Evolutionary conservation across 2,113 vertebrate species (phyloP), one percentile per base, ranked within the genome.

Genomic region (Condylura cristata): DNA sequence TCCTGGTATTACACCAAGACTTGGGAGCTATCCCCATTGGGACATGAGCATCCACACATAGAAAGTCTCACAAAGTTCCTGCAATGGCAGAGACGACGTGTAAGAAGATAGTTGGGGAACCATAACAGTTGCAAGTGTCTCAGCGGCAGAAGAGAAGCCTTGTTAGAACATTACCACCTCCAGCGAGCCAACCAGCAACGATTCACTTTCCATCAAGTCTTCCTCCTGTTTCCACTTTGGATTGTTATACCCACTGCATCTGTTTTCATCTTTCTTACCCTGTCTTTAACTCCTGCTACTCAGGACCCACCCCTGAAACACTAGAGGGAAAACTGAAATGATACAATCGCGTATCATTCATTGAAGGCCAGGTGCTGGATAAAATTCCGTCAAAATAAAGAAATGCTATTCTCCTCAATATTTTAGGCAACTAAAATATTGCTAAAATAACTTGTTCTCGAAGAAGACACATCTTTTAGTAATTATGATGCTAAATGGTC

Each of bases 21-120:
- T 91, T 16, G 56, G 60, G 79, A 34, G 58, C 58, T 0, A 91
- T 37, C 81, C 22, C 2, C 12, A 81, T n/a, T 84, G 63, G 72
- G 89, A 39, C 39, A 58, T 1, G 6, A 32, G 39, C 8, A 83
- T 76, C 76, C 70, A 61, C 17, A 46, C 3, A 88, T 0, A 53
- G 76, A 76, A 71, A 81, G 56, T 61, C 80, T 81, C 85, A 84
- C 39, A 53, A 61, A 68, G 76, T 68, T 95, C 95, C 97, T 96
- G 66, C 65, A 91, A 78, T 1, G 37, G 71, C 76, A 88, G 60
- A 93, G 90, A 92, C 7, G 53, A 75, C 41, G 44, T 2, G 2
- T 32, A 60, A 89, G 90, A 71, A 68, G 22, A 28, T 9, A 51
- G 28, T 30, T 61, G 28, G 28, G 60, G 30, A 61, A 26, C 24